Conservation (phyloP, 2,797 vertebrate species). For the Sebastiscus tertius region DNA sequence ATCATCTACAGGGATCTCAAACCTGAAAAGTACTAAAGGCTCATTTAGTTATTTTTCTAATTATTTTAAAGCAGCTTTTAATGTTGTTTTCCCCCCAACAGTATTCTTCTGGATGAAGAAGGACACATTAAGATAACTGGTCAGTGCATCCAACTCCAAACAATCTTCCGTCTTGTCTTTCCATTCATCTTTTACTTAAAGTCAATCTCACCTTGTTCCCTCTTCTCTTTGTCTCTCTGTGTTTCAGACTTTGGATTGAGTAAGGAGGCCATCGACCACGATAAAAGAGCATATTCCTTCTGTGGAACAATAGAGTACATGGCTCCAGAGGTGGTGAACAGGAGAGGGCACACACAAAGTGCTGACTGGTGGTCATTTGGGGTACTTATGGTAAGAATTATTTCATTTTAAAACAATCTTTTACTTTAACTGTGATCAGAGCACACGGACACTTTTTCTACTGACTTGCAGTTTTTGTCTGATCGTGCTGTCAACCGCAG, state of each 20-base stretch:
- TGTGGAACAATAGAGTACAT: constrained; percentile 98
- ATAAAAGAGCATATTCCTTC: constrained; percentile 96
- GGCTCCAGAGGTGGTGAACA: constrained; percentile 97
- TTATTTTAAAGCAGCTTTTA: background rate
- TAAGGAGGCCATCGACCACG: constrained; percentile 96
- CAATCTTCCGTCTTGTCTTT: background rate
- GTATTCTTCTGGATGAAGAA: constrained; percentile 97
- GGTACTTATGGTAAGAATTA: constrained; percentile 90
- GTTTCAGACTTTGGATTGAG: constrained; percentile 93
- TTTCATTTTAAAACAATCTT: background rate
- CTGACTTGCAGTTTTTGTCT: constrained; percentile 3
- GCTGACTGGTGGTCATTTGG: constrained; percentile 99
- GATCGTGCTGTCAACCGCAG: constrained; percentile 12
- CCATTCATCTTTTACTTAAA: background rate
- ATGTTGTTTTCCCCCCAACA: constrained; percentile 58
- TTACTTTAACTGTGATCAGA: background rate
- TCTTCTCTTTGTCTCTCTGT: background rate
- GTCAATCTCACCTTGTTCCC: background rate
- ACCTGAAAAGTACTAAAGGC: constrained; percentile 90
- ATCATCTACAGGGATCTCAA: constrained; percentile 99
- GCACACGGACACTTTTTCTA: background rate
- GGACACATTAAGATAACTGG: constrained; percentile 98
- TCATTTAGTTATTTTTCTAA: background rate
- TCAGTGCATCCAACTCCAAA: constrained; percentile 61
- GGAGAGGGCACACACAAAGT: constrained; percentile 94